Conservation (phyloP, 92 coral and sea anemone species). For the Zoanthus sansibaricus region DNA sequence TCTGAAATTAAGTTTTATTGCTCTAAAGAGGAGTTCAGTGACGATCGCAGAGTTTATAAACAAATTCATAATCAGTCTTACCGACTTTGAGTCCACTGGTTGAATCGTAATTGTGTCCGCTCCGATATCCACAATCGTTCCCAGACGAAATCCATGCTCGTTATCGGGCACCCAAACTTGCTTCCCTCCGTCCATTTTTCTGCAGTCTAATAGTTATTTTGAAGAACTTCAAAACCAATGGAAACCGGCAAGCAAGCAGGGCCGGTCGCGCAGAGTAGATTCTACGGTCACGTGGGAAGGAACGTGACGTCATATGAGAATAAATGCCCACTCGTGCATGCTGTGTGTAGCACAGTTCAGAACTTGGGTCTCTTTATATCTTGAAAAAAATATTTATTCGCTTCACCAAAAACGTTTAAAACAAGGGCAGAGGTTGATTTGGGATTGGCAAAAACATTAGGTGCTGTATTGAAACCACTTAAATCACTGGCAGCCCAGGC, state of each 20-base stretch:
- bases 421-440: no score
- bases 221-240: constrained; percentile 17
- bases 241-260: constrained; percentile 14
- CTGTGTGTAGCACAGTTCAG: no score
- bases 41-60: constrained; percentile 8
- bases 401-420: no score
- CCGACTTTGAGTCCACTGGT: constrained; percentile 67
- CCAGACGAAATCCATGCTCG: constrained; percentile 94
- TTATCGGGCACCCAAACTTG: constrained; percentile 97
- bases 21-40: background rate
- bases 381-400: no score
- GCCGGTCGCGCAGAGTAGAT: constrained; percentile 16
- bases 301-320: constrained; percentile 32
- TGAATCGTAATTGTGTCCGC: constrained; percentile 87
- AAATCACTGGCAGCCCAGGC: no score
- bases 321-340: background rate
- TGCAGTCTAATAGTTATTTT: background rate
- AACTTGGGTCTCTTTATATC: no score
- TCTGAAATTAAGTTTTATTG: constrained; percentile 2
- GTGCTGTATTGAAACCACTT: no score
- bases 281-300: constrained; percentile 41
- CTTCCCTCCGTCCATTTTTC: constrained; percentile 79
- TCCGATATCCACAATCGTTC: constrained; percentile 91
- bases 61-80: background rate
- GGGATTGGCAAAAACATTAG: no score